These are phyloP conservation scores for Sakesphorus luctuosus DNA, from an alignment of 2,113 vertebrate genomes.

Conservation along the genomic window DNA sequence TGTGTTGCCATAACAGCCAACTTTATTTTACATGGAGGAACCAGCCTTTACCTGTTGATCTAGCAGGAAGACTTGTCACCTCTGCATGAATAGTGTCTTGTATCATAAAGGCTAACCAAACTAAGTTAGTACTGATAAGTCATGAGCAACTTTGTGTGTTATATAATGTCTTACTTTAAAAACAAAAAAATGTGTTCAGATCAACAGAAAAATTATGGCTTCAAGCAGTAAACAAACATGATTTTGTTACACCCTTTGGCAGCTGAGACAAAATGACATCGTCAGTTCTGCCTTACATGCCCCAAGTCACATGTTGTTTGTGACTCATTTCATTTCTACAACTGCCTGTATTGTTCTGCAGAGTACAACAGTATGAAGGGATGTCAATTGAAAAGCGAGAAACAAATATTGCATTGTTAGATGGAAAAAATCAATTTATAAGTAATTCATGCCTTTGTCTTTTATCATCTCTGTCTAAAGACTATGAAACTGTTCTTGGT, in stretches of 20 bases:
- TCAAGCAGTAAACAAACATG: conserved; percentile 1
- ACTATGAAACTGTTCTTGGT: not conserved
- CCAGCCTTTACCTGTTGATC: not conserved
- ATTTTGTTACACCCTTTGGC: conserved; percentile 24
- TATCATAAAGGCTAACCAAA: not conserved
- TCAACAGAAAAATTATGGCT: not conserved
- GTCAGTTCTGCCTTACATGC: conserved; percentile 25
- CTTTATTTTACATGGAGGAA: not conserved
- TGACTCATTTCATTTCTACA: conserved; percentile 51
- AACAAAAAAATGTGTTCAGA: not conserved
- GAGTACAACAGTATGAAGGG: not conserved
- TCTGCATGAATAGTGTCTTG: not conserved
- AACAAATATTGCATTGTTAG: conserved; percentile 40
- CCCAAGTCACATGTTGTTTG: conserved; percentile 30
- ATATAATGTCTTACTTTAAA: not conserved
- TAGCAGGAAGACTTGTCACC: not conserved
- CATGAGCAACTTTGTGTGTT: not conserved
- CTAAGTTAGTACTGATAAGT: not conserved
- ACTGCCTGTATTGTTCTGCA: conserved; percentile 35
- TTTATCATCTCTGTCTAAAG: not conserved
- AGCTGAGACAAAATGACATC: not conserved
- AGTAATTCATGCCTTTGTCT: not conserved
- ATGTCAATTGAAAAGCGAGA: not conserved
- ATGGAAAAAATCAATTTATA: not conserved
- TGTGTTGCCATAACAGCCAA: not conserved